phyloP scores from a whole-genome alignment of 1,140 invertebrate species.

The Drosophila pectinifera region DNA sequence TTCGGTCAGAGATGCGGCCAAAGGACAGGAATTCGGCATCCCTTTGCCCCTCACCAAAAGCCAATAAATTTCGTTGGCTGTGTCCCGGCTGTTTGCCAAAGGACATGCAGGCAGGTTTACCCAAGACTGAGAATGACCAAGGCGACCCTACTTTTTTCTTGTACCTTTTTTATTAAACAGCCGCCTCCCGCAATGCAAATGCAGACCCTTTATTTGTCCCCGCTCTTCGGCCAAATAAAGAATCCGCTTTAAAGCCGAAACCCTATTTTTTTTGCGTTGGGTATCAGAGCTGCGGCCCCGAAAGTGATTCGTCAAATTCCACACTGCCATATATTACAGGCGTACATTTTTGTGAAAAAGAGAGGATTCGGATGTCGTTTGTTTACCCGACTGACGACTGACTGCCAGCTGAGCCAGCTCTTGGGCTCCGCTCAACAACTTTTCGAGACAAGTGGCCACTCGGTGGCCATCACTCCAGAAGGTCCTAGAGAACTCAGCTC shows the following conservation, averaged over 20 bases:
- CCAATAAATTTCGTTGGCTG: slow-evolving; percentile 61
- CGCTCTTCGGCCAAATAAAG: slow-evolving; percentile 3
- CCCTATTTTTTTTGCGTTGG: slow-evolving; percentile 2
- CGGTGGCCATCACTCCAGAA: slow-evolving; percentile 21
- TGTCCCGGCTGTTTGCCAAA: slow-evolving; percentile 31
- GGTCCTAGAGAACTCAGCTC: slow-evolving; percentile 5
- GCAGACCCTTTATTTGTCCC: slow-evolving; percentile 18
- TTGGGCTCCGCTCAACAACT: slow-evolving; percentile 30
- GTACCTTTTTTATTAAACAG: slow-evolving; percentile 39
- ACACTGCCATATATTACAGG: slow-evolving; percentile 35
- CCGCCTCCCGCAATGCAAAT: slow-evolving; percentile 32
- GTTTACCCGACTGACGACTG: slow-evolving; percentile 11
- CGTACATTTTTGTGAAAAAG: slow-evolving; percentile 24
- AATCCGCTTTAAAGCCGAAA: slow-evolving; percentile 29
- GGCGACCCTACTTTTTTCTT: background rate
- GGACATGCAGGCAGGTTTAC: slow-evolving; percentile 33
- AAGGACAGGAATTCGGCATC: background rate
- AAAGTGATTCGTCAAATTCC: slow-evolving; percentile 55
- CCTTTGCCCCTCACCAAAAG: slow-evolving; percentile 30
- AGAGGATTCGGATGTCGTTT: slow-evolving; percentile 37
- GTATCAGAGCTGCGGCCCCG: slow-evolving; percentile 20
- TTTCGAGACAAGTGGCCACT: slow-evolving; percentile 34
- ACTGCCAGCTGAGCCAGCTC: slow-evolving; percentile 27
- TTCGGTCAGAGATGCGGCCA: background rate
- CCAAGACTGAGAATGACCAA: slow-evolving; percentile 31